phyloP scores from a whole-genome alignment of 2,113 vertebrate genomes.

The Lamprotornis superbus region DNA sequence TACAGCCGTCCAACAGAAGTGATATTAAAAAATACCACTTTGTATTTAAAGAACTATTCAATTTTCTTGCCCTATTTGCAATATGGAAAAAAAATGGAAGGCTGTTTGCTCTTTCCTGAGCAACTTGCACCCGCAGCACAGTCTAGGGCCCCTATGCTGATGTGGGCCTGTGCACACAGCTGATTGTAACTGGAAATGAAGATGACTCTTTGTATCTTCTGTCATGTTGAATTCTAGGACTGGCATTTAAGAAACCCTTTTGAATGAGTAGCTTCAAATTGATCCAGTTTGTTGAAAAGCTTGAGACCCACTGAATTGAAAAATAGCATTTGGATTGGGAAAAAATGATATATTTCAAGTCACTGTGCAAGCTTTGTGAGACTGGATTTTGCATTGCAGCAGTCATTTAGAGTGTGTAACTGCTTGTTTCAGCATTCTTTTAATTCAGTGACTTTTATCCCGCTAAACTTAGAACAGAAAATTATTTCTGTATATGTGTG shows the following conservation, averaged over 20 bases:
- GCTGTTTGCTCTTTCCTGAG: background rate
- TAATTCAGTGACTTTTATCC: background rate
- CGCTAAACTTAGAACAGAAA: background rate
- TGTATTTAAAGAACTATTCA: background rate
- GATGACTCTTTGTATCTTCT: slow-evolving; percentile 56
- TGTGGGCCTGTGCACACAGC: background rate
- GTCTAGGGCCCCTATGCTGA: background rate
- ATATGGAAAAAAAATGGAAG: background rate
- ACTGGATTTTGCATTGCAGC: background rate
- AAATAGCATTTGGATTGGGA: slow-evolving; percentile 46
- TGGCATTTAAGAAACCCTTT: slow-evolving; percentile 43
- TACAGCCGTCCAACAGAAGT: background rate
- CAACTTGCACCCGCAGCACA: background rate
- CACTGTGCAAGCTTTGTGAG: background rate
- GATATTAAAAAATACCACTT: background rate
- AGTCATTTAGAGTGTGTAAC: background rate
- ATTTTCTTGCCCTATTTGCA: background rate
- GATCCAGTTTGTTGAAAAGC: slow-evolving; percentile 57
- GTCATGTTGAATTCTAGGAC: slow-evolving; percentile 36
- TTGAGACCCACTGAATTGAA: slow-evolving; percentile 59
- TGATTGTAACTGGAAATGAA: slow-evolving; percentile 44
- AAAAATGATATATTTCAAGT: slow-evolving; percentile 42
- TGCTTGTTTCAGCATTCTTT: slow-evolving; percentile 33
- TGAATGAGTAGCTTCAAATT: slow-evolving; percentile 72
- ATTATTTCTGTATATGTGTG: background rate